Evolutionary conservation across 1,140 invertebrate genomes (phyloP), one percentile per base, ranked within the genome.

Genomic region (Ooceraea biroi): DNA sequence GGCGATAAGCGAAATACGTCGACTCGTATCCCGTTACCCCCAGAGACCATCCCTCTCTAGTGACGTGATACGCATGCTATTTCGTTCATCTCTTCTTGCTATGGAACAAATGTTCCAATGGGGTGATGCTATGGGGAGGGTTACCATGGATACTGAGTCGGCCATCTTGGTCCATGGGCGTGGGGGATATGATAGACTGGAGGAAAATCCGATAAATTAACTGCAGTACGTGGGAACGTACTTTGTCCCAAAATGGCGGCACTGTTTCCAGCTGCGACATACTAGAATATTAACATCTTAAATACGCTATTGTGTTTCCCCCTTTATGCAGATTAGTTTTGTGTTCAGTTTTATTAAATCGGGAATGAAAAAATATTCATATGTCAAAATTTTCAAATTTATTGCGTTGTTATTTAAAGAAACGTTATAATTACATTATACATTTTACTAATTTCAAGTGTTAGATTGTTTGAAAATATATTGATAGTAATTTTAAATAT

Each of bases 161-260:
- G 77, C 82, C 88, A 90, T 89, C 88, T 61, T 69, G 84, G 61
- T 44, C 58, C 78, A 86, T 89, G 80, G 85, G 85, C 89, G 85
- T 90, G 86, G 68, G 82, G 72, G 61, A 72, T 66, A 55, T 41
- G 58, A 68, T 27, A 50, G n/a, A 50, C 46, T 55, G 66, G 44
- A 44, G 71, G 63, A 80, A 89, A 89, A 91, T 89, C 76, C 88
- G 86, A 91, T 89, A 88, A 90, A 84, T 84, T 65, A 69, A 78
- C 44, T 57, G 71, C 73, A n/a, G 74, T 73, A 58, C 44, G 52
- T 50, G 58, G 55, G 50, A 65, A 83, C 44, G 36, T n/a, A 30
- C 7, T 22, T 52, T 27, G 46, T 55, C 61, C 3, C 61, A 89
- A 87, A 85, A 90, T 90, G 85, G 89, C 76, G 83, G 27, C 71